Evolutionary conservation across 1,140 invertebrate species (phyloP).

Genomic region (Drosophila busckii): DNA sequence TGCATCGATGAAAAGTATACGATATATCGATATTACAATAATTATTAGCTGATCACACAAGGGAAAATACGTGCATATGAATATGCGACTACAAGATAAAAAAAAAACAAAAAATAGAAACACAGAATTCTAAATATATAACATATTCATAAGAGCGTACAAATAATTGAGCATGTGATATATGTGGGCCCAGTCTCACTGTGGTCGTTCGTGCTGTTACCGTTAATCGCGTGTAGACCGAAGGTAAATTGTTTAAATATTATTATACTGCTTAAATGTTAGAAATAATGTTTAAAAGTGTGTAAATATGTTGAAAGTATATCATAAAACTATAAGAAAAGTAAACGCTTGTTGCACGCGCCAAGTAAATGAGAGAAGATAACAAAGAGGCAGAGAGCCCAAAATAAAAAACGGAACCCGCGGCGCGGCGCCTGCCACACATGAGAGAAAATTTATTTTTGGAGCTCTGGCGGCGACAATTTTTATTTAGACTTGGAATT

Average conservation of each 20-base stretch:
- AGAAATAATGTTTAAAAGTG: neutral
- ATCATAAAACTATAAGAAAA: too few species aligned
- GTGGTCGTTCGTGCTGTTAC: conserved; percentile 70
- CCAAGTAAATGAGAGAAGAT: conserved; percentile 59
- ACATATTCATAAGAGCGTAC: conserved; percentile 46
- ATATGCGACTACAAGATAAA: conserved; percentile 17
- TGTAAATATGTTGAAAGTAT: too few species aligned
- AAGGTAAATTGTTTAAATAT: conserved; percentile 45
- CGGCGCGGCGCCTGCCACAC: conserved; percentile 38
- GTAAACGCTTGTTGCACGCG: too few species aligned
- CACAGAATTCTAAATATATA: conserved; percentile 62
- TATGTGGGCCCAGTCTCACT: conserved; percentile 65
- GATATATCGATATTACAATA: too few species aligned
- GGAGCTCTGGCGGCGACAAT: conserved; percentile 66
- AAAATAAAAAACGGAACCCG: too few species aligned
- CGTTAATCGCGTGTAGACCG: conserved; percentile 58
- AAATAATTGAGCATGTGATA: conserved; percentile 57
- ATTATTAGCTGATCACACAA: neutral
- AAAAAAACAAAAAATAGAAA: conserved; percentile 7
- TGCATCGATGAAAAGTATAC: too few species aligned
- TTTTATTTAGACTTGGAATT: conserved; percentile 59
- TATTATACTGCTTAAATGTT: conserved; percentile 6
- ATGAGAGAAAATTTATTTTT: conserved; percentile 68
- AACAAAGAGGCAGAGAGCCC: conserved; percentile 22
- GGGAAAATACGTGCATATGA: neutral